Evolutionary conservation across 2,888 invertebrate species (phyloP), one percentile per base, ranked within the genome.

Genomic region (Charanyca ferruginea): DNA sequence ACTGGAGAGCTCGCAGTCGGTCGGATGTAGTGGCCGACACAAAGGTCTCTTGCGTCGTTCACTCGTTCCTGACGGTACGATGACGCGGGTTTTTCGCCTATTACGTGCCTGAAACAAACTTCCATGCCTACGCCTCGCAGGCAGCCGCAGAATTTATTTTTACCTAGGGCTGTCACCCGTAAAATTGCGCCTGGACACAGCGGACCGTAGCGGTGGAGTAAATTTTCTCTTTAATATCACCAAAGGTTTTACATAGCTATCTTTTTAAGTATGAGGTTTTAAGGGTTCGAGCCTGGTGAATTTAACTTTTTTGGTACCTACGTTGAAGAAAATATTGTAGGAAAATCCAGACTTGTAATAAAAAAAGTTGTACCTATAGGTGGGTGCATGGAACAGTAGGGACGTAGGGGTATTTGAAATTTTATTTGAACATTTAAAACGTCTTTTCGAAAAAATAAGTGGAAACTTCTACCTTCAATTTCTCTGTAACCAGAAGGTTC

Each of bases 141-240:
- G 22, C 71, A 32, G 28, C 48, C 61, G 59, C 69, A 60, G 66
- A 82, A 81, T 81, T 83, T 82, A 85, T 85, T 85, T 83, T 84
- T 79, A 80, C 81, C 77, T 73, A 79, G 68, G 52, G 75, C 73
- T 71, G 66, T 74, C 84, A 81, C 58, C 81, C 84, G 82, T 84
- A 77, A 84, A 84, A 84, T 85, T 83, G 83, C 74, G 69, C 53
- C 68, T 74, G 79, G 69, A 81, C 75, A 73, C 80, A 80, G 67
- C 53, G 61, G 47, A 68, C 57, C 67, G 69, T 58, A 44, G 25
- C 54, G 57, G 16, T 38, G 49, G 51, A 55, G 67, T 59, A 18
- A 49, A 68, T 71, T 77, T n/a, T 64, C 25, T 59, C 51, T 77
- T 73, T 69, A 42, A 72, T 55, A 62, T 63, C 49, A 60, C 13